Base-by-base conservation (phyloP, 2,797 vertebrate genomes). In the Pogoniulus pusillus region DNA sequence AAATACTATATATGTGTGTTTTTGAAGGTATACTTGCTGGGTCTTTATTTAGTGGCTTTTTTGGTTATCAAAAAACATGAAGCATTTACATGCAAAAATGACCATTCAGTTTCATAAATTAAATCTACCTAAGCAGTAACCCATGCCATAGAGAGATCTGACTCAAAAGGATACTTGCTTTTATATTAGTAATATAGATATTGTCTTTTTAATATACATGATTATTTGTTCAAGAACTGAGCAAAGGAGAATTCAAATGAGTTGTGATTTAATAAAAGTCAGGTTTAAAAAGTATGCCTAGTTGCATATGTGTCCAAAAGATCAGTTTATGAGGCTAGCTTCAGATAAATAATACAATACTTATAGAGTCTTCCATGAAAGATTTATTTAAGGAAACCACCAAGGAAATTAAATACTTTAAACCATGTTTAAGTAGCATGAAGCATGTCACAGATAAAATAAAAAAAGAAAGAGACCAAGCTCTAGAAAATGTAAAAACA, bases 321-420 rank as follows among this genome's bases (percentile, higher is more conserved):
- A 89, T 83, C 80, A 88, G 77, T 95, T 68, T 90, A 74, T 65
- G 86, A 91, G 39, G 90, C 41, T 47, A 91, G 26, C 47, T 93
- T 91, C 71, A 89, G 76, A 94, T 89, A 96, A 97, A 96, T 89
- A 96, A 82, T 89, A 94, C 37, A 94, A 85, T 89, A 91, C 93
- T 87, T 94, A 54, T 73, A 85, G 88, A 94, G 35, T 39, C 64
- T 94, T 95, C 88, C 82, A 91, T 95, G 70, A 95, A 95, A 93
- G 26, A 96, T 94, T 95, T 93, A 95, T 95, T 79, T 75, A 88
- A 45, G 76, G 77, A 94, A 95, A 88, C 58, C 91, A 89, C 92
- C 49, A 94, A 93, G 90, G 91, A 95, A 95, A 96, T 94, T 27
- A 94, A 95, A 95, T 84, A 78, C 68, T 87, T 91, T 66, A 93